Conservation (phyloP, 1,140 invertebrate genomes). For the Ganaspis sp. region DNA sequence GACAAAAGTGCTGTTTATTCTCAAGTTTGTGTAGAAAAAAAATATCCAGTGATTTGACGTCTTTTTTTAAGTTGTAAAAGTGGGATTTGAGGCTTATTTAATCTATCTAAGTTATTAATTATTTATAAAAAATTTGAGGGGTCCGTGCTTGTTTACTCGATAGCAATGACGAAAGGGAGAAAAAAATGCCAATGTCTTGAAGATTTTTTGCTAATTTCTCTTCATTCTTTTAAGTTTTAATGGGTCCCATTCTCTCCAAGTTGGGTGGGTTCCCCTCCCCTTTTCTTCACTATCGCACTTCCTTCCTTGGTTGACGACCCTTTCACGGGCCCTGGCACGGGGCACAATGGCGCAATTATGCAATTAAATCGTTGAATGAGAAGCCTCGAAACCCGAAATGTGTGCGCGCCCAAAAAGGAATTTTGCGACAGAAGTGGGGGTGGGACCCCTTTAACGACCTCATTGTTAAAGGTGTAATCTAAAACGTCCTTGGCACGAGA, state of each 20-base stretch:
- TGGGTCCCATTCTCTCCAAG: constrained; percentile 5
- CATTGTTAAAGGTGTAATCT: constrained; percentile 69
- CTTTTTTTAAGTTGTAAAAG: no score
- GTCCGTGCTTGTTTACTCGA: no score
- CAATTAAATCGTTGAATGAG: constrained; percentile 64
- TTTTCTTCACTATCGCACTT: constrained; percentile 3
- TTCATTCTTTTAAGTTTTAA: neutral
- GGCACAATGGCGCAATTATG: constrained; percentile 70
- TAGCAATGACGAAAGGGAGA: no score
- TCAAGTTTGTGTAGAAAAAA: no score
- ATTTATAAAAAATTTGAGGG: neutral
- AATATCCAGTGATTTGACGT: no score
- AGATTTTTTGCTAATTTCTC: neutral
- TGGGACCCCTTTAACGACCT: constrained; percentile 58
- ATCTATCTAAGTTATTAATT: no score
- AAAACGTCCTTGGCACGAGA: constrained; percentile 60
- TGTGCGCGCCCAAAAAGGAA: constrained; percentile 49
- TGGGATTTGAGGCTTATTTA: no score
- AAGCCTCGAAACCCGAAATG: constrained; percentile 26
- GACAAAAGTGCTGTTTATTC: no score
- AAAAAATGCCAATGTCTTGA: neutral
- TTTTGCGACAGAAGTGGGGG: constrained; percentile 31
- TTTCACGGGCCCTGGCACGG: constrained; percentile 46
- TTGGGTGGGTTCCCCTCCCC: neutral
- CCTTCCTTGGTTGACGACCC: constrained; percentile 29